Percentiles rank a stretch among this genome's conserved stretches.
phyloP scores from a whole-genome alignment of 1,140 invertebrate species.

The Cydia amplana region DNA sequence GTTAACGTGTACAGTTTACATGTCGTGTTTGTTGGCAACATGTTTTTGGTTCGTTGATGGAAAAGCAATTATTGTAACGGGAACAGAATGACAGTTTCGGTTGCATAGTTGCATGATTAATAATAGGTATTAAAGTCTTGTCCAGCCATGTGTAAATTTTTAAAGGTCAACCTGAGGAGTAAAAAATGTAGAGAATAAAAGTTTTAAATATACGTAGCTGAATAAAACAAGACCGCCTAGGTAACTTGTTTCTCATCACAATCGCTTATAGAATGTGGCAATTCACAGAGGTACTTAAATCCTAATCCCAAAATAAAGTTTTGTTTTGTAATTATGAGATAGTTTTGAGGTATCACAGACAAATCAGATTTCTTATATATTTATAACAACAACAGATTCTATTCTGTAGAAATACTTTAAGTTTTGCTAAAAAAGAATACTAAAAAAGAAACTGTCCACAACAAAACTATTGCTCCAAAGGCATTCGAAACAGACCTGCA shows the following conservation, averaged over 20 bases:
- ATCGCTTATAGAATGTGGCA: too few relatives aligned
- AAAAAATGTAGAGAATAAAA: background rate
- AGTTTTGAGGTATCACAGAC: too few relatives aligned
- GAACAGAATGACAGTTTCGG: background rate
- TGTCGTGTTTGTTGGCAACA: background rate
- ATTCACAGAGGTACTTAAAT: too few relatives aligned
- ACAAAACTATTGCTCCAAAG: background rate
- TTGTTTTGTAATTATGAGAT: too few relatives aligned
- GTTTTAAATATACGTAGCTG: too few relatives aligned
- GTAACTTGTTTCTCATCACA: too few relatives aligned
- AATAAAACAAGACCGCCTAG: too few relatives aligned
- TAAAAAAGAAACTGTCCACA: background rate
- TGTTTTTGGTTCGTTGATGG: conserved; percentile 12
- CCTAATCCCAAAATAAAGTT: too few relatives aligned
- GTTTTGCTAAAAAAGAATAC: background rate
- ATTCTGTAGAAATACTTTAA: too few relatives aligned
- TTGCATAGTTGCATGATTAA: background rate
- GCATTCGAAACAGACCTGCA: conserved; percentile 4
- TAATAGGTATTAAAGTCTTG: background rate
- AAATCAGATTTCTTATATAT: too few relatives aligned
- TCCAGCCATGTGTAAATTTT: background rate
- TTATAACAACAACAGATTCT: too few relatives aligned
- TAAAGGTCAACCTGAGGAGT: background rate
- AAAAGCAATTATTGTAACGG: conserved; percentile 15
- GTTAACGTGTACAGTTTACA: background rate